Evolutionary conservation across 1,140 invertebrate species (phyloP), one percentile per base, ranked within the genome.

Genomic region (Ganaspis sp.): DNA sequence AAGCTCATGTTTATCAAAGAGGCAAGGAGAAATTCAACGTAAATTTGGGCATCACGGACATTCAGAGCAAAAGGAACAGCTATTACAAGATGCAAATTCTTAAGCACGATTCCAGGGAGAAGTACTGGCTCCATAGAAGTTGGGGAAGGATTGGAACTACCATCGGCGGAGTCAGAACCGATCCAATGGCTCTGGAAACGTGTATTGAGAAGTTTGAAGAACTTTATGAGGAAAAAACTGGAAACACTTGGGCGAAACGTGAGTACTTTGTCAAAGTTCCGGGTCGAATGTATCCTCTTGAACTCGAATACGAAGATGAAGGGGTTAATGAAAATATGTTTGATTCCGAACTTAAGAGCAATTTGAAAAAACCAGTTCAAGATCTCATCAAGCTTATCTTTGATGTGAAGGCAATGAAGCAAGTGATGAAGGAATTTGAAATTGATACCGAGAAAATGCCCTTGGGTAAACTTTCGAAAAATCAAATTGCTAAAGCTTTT

Each of bases 391-490:
- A 93, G 78, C 92, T 97, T 69, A 96, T 99, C 70, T 99, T 99
- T 90, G 96, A 99, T 91, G 93, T 99, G 2, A 93, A 97, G 69
- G 92, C 91, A 9, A 99, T 99, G 98, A 98, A 98, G 83, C 94
- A 95, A 89, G 95, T 96, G 4, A 95, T 99, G 94, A 85, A 97
- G 81, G 98, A 99, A 88, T 99, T 98, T 93, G 97, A 99, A 90
- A 95, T 99, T 82, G 98, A 99, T 91, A 93, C 97, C 81, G 97
- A 98, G 70, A 99, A 99, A 91, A 98, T 99, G 98, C 98, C 98
- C 0, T 91, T 99, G 1, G 98, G 98, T 58, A 99, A 99, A 92
- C 88, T 99, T 0, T 99, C 98, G 11, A 95, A 96, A 84, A 95
- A 95, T 77, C 98, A 99, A 92, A 95, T 99, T 42, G 93, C 96